Base-by-base conservation (phyloP, 1,140 invertebrate genomes). In the Diachasma alloeum region DNA sequence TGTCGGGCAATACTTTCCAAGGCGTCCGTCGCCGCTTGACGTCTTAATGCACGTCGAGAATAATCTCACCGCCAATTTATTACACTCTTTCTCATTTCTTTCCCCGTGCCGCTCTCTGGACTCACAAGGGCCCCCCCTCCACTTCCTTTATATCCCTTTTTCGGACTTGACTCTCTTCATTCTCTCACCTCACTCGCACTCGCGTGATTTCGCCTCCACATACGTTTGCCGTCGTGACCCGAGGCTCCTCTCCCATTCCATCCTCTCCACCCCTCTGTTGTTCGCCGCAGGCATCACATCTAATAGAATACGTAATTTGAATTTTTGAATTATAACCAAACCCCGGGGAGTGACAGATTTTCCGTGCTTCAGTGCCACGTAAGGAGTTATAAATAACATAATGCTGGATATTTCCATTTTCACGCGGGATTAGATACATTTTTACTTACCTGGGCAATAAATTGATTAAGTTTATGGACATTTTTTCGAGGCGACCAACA, bases 21-120 rank as follows among this genome's bases (percentile, higher is more conserved):
- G 87, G 82, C 87, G 87, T 86, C 84, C 87, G 86, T 85, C 88
- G 87, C 88, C 83, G 88, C 88, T 90, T 89, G 88, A 90, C 88
- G 88, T 90, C 88, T 90, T 90, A 90, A 90, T 90, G 87, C 87
- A 90, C 86, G 88, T 89, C 88, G 87, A 83, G 88, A 88, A 90
- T 90, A 90, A 89, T 90, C 88, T 89, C 84, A 87, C 86, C 87
- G 84, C 87, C 88, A 90, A 90, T 90, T 90, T 90, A 90, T 90
- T 89, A 89, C 86, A 87, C 87, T 88, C 87, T 89, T 89, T 90
- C 88, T 90, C 87, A 87, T 90, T 90, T 72, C 72, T 78, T 78
- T 79, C 79, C 78, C 80, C 74, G 53, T 75, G 42, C 71, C 74
- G 72, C 75, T 71, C 76, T 70, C 67, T 78, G 76, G 17, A 53